Conservation (phyloP, 1,140 invertebrate genomes). For the Camponotus floridanus region DNA sequence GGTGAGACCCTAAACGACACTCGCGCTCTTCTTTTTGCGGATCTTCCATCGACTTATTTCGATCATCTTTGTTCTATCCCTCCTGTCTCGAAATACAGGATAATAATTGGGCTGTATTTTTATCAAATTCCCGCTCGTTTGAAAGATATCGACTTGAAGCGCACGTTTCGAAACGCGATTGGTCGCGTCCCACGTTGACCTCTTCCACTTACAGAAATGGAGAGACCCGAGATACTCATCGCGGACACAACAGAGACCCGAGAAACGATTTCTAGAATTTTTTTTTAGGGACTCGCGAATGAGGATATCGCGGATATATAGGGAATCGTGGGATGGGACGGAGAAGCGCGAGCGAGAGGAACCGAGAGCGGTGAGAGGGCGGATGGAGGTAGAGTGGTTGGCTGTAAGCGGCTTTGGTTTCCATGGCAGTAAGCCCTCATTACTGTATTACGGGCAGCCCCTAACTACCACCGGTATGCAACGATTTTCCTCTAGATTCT, state of each 20-base stretch:
- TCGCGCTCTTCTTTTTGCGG: conserved; percentile 23
- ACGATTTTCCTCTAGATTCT: conserved; percentile 81
- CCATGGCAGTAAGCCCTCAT: conserved; percentile 87
- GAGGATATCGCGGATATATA: conserved; percentile 81
- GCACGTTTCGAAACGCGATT: not conserved
- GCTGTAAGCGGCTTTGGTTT: conserved; percentile 86
- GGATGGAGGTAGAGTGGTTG: conserved; percentile 82
- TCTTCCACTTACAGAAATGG: conserved; percentile 10
- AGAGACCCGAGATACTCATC: conserved; percentile 49
- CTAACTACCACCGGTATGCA: conserved; percentile 84
- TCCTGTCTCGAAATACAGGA: not conserved
- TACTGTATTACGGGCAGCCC: conserved; percentile 86
- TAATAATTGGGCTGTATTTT: conserved; percentile 9
- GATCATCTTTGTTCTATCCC: not conserved
- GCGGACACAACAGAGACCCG: conserved; percentile 50
- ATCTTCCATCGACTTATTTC: conserved; percentile 8
- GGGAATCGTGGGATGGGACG: conserved; percentile 67
- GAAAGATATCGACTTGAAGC: not conserved
- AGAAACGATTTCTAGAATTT: conserved; percentile 75
- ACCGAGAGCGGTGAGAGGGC: conserved; percentile 55
- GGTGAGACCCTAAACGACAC: conserved; percentile 58
- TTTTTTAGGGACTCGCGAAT: conserved; percentile 79
- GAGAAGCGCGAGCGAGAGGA: conserved; percentile 42
- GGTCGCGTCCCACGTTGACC: conserved; percentile 13
- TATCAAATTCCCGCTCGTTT: too few relatives aligned